Evolutionary conservation across 2,797 vertebrate genomes (phyloP), one percentile per base, ranked within the genome.

Genomic region (Acanthiza pusilla): DNA sequence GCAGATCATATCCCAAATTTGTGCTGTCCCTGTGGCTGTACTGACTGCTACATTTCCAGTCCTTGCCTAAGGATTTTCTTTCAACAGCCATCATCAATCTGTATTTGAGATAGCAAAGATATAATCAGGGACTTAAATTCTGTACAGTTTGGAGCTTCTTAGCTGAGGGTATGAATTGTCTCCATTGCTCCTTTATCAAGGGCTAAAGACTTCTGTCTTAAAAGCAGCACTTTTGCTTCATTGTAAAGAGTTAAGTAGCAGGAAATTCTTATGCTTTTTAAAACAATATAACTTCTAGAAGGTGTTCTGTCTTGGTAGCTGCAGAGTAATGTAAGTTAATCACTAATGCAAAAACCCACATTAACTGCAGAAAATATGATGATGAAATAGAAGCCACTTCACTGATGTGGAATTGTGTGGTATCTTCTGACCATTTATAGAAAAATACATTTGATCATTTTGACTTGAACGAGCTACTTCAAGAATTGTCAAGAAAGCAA

Each of bases 401-500:
- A 5, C 30, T 90, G 45, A 57, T 57, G 30, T 66, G 23, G 34
- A 43, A 48, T 76, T 93, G 45, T 72, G 61, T 87, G 47, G 5
- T 78, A 27, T 43, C 45, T 91, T 88, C 62, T 95, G 8, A 71
- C 62, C 48, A 9, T 96, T 96, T 93, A 20, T 97, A 99, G 99
- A 98, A 98, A 90, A 98, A 98, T 89, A 86, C 87, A 48, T 91
- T 97, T 2, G 98, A 99, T 84, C 98, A 98, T 51, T 99, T 99
- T 21, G 98, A 98, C 94, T 97, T 99, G 95, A 97, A 97, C 18
- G 99, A 99, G 82, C 96, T 99, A 62, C 86, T 99, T 91, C 98
- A 99, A 95, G 99, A 99, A 97, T 96, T 99, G 94, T 91, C 98
- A 71, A 98, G 97, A 66, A 98, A 98, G 81, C 99, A 99, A 96